Evolutionary conservation across 1,140 invertebrate species (phyloP), one percentile per base, ranked within the genome.

Genomic region (Manduca sexta): DNA sequence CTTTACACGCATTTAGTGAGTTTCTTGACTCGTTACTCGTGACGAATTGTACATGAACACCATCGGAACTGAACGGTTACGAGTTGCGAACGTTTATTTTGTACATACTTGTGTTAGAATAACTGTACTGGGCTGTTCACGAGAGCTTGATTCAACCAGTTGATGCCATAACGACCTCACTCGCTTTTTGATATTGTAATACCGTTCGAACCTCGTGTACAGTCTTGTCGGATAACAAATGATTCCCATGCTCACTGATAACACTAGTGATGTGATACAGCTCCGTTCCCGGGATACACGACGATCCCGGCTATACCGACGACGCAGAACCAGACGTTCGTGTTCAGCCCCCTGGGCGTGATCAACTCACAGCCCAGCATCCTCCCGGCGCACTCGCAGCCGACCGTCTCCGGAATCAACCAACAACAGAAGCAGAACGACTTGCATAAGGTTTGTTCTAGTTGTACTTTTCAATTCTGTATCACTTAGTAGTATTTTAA

Each of bases 271-370:
- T 5, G 4, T 26, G 21, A 8, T 29, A 39, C 67, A 88, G 88
- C 86, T 40, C 80, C 92, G 64, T 90, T 92, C 85, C 85, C 92
- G 38, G 85, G 91, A 37, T 89, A 93, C 74, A 84, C 91, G 57
- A 92, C 93, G 2, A 93, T 94, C 40, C 92, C 93, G 3, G 92
- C 92, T 3, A 94, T 91, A 45, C 91, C 92, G 26, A 94, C 92
- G 21, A 92, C 91, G 0, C 92, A 93, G 60, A 91, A 90, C 50
- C 91, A 91, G 59, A 94, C 93, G 5, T 86, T 95, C 56, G 92
- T 95, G n/a, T 93, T 95, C 61, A 92, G 93, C 38, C 93, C 93
- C 0, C 57, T 86, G 31, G 86, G 87, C 40, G 92, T 94, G 1
- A 89, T 94, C 50, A 92, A 91, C 58, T 93, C 91, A 14, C 91